Conservation (phyloP, 2,797 vertebrate species). For the Crocidura indochinensis region DNA sequence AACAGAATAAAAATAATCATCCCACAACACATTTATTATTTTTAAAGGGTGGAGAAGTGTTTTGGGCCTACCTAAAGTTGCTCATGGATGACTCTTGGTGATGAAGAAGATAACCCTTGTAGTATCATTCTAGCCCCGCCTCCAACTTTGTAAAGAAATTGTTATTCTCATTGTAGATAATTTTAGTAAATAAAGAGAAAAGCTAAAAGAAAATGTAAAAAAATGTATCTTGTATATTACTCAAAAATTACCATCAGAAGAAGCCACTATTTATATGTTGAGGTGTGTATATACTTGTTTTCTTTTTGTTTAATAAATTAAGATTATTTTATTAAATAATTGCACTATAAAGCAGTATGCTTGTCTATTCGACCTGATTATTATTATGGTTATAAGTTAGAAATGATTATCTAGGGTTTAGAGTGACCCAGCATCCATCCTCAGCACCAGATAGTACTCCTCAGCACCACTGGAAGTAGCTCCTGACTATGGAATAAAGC, state of each 20-base stretch:
- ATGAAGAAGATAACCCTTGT: too few relatives aligned
- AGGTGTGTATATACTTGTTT: not conserved
- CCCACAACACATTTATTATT: not conserved
- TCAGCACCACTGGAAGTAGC: too few relatives aligned
- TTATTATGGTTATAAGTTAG: too few relatives aligned
- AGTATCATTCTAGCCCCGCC: too few relatives aligned
- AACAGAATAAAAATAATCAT: not conserved
- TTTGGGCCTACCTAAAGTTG: too few relatives aligned
- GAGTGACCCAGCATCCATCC: too few relatives aligned
- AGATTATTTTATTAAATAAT: not conserved
- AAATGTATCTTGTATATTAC: not conserved
- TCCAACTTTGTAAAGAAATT: not conserved
- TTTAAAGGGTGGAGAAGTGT: too few relatives aligned
- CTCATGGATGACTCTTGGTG: too few relatives aligned
- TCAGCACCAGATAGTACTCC: too few relatives aligned
- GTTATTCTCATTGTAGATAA: not conserved
- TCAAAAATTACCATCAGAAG: constrained; percentile 10
- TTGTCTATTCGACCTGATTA: not conserved
- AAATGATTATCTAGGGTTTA: too few relatives aligned
- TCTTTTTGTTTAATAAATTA: constrained; percentile 31
- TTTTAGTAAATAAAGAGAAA: not conserved
- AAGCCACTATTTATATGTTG: not conserved
- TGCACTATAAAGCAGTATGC: not conserved
- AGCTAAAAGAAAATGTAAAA: not conserved
- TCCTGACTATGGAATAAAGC: too few relatives aligned